These are phyloP conservation scores for Tolypeutes matacus DNA, from an alignment of 2,797 vertebrate species.

Conservation along the genomic window DNA sequence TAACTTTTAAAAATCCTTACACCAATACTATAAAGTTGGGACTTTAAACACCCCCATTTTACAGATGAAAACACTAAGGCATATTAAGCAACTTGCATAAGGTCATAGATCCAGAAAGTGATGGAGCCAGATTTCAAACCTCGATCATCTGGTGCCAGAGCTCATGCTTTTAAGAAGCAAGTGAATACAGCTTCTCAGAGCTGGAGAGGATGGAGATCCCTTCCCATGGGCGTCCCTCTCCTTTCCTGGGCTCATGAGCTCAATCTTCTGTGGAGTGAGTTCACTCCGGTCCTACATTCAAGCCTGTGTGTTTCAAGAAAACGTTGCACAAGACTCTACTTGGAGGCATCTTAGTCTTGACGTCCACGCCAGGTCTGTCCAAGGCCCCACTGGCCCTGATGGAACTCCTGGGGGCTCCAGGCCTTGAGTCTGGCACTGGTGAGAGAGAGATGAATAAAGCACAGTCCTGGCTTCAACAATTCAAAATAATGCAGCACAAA, in stretches of 20 bases:
- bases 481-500: not conserved
- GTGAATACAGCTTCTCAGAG: not conserved
- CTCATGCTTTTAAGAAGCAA: not conserved
- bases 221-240: not conserved
- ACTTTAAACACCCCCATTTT: not conserved
- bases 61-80: too few species aligned
- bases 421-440: not conserved
- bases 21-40: not conserved
- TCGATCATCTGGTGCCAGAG: not conserved
- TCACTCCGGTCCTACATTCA: not conserved
- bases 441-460: not conserved
- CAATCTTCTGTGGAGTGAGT: not conserved
- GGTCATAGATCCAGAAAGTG: too few species aligned
- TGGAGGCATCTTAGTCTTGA: not conserved
- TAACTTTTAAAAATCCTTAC: constrained; percentile 4
- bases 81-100: too few species aligned
- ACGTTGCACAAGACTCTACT: not conserved
- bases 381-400: not conserved
- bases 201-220: not conserved
- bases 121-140: not conserved
- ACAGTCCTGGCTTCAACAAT: not conserved
- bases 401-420: not conserved
- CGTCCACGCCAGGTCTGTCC: not conserved
- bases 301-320: not conserved
- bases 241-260: not conserved